These are phyloP conservation scores for Ptychadena robeensis DNA, from an alignment of 2,797 vertebrate genomes.

Conservation along the genomic window DNA sequence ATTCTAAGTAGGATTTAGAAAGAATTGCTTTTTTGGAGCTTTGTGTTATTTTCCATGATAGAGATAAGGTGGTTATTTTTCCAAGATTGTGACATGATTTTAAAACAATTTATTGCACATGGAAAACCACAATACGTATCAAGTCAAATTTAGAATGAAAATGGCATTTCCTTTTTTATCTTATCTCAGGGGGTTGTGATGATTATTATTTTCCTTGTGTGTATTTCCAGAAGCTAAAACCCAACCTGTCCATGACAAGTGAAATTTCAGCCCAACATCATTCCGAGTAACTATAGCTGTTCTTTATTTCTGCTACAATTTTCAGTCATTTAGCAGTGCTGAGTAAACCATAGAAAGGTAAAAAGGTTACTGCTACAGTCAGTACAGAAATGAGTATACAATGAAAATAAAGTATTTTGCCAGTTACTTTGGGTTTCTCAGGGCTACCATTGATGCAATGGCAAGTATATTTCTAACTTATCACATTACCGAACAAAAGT, in stretches of 20 bases:
- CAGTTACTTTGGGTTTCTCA: not conserved
- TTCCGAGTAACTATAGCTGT: not conserved
- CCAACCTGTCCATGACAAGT: not conserved
- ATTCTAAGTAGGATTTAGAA: constrained; percentile 59
- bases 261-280: constrained; percentile 19
- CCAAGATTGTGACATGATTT: constrained; percentile 43
- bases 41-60: constrained; percentile 43
- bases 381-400: not conserved
- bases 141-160: constrained; percentile 39
- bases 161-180: constrained; percentile 30
- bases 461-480: too few species aligned
- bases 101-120: constrained; percentile 45
- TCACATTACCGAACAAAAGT: too few species aligned
- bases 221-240: constrained; percentile 12
- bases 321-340: constrained; percentile 2
- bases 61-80: constrained; percentile 53
- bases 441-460: too few species aligned
- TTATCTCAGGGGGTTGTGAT: constrained; percentile 20
- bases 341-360: not conserved
- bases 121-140: constrained; percentile 26
- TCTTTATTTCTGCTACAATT: constrained; percentile 9
- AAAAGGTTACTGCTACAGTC: constrained; percentile 7
- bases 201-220: constrained; percentile 20
- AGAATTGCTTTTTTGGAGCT: constrained; percentile 57
- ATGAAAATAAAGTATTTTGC: not conserved